A percentile compares a stretch with the other conserved stretches of the same genome.
These are phyloP conservation scores for Halcyon badia DNA, from an alignment of 2,797 vertebrate genomes.

Conservation along the genomic window DNA sequence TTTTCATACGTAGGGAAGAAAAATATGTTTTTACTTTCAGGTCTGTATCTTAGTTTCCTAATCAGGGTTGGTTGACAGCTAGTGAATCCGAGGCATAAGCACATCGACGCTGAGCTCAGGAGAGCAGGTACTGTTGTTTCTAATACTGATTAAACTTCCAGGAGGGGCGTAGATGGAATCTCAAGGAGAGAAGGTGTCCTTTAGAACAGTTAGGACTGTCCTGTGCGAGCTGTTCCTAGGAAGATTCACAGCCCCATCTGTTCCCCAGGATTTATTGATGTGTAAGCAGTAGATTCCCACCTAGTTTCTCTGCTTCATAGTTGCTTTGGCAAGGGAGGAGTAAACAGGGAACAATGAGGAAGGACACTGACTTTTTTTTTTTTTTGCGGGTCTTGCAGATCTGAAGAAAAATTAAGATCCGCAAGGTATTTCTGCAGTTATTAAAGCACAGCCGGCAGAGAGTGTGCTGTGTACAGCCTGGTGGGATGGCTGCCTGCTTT, in stretches of 20 bases:
- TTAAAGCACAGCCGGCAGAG: neutral
- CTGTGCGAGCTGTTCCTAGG: neutral
- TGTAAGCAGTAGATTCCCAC: neutral
- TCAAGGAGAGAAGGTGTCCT: neutral
- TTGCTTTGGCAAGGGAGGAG: neutral
- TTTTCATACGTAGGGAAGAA: neutral
- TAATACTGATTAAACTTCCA: neutral
- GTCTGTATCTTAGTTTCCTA: neutral
- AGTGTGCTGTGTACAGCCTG: accelerated
- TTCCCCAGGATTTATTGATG: neutral
- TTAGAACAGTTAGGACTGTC: neutral
- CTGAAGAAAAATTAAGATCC: neutral
- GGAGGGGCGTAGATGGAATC: neutral
- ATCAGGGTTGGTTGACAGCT: neutral
- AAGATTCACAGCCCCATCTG: neutral
- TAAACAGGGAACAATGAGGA: neutral
- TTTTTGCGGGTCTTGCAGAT: neutral
- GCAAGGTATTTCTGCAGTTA: neutral
- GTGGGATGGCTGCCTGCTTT: neutral
- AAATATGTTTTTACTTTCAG: neutral
- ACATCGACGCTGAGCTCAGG: neutral
- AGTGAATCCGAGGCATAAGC: neutral
- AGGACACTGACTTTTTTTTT: neutral
- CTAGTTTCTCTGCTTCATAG: neutral
- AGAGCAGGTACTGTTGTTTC: neutral